Evolutionary conservation across 2,113 vertebrate genomes (phyloP), one percentile per base, ranked within the genome.

Genomic region (Eulemur rufifrons): DNA sequence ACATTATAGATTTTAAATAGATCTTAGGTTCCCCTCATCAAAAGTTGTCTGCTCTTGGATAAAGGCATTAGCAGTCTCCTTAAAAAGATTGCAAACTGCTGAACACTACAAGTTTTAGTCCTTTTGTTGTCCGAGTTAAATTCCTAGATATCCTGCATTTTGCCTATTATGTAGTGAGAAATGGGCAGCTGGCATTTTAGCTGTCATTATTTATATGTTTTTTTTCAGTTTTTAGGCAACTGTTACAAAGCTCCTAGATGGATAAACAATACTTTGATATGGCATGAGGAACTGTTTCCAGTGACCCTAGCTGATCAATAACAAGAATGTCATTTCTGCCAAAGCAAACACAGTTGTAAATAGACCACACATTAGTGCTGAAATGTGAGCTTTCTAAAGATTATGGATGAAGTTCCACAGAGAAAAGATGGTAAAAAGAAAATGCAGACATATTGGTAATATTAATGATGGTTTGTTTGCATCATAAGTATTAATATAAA

Each of bases 1-100:
- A 50, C 47, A 80, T 96, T 96, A 93, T 96, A 97, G 97, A 95
- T 97, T 97, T 97, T 96, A 90, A 97, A 76, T 42, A 98, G 77
- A 71, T 85, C 71, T 97, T 81, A 91, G 69, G 73, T 78, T 93
- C 20, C 66, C 95, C 63, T 82, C 88, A 88, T 82, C 59, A 63
- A 68, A 89, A 27, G 17, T 92, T 69, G 42, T 13, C 92, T 95
- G 59, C 82, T 94, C 50, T 34, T 37, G 11, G 32, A 25, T 59
- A 81, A 93, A 97, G 88, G 47, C 47, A 64, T 96, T 93, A 87
- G 9, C 47, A 69, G 20, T 32, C 17, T 95, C 9, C 76, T 88
- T 45, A 54, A 56, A 68, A 54, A 47, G 45, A 94, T 39, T 86
- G n/a, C n/a, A 74, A 94, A 96, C 68, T 91, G 29, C 52, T 32